Conservation (phyloP, 2,113 vertebrate species). For the Cervus canadensis region DNA sequence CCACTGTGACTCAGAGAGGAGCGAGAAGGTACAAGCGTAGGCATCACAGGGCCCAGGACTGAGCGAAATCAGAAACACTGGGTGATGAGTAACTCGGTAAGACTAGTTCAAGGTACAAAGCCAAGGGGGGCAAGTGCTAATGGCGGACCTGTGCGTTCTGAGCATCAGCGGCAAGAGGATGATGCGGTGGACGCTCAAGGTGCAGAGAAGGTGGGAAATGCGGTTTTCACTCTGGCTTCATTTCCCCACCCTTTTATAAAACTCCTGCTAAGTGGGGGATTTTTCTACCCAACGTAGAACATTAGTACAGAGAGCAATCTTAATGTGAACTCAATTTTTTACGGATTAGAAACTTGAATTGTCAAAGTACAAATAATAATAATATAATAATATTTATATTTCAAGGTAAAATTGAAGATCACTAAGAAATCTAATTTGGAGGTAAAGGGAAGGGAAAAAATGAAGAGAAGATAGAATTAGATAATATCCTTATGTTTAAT, state of each 20-base stretch:
- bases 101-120: neutral
- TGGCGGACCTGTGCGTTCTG: neutral
- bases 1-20: neutral
- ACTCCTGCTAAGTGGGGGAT: rapidly evolving
- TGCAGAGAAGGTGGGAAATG: neutral
- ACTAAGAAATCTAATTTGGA: neutral
- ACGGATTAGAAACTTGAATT: neutral
- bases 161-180: neutral
- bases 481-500: neutral
- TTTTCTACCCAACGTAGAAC: neutral
- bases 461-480: neutral
- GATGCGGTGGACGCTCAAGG: rapidly evolving
- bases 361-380: neutral
- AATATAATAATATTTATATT: neutral
- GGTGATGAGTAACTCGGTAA: neutral
- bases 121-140: neutral
- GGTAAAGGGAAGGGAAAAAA: neutral
- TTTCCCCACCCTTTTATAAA: neutral
- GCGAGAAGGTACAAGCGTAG: rapidly evolving
- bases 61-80: neutral
- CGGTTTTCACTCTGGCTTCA: neutral
- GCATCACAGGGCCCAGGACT: rapidly evolving
- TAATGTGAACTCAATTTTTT: neutral
- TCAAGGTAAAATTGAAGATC: neutral
- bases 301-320: neutral